phyloP scores from a whole-genome alignment of 1,140 invertebrate species.

The Drosophila triauraria region DNA sequence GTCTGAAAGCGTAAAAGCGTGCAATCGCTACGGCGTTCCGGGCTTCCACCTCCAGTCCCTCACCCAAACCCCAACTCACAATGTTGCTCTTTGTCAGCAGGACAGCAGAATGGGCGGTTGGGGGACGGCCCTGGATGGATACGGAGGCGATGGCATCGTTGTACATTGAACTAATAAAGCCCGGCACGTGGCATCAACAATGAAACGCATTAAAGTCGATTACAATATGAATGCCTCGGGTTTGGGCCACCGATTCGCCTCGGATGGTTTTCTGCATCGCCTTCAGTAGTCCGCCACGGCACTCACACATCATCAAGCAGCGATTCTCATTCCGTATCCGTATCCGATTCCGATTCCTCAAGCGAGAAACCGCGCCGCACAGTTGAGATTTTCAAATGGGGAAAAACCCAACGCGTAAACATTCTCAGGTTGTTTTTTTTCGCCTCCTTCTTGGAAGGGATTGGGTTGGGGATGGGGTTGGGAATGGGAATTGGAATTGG shows the following conservation, averaged over 20 bases:
- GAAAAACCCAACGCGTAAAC: slow-evolving; percentile 44
- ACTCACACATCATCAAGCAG: slow-evolving; percentile 57
- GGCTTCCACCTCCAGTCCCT: slow-evolving; percentile 26
- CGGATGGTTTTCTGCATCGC: slow-evolving; percentile 30
- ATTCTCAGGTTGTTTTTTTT: slow-evolving; percentile 32
- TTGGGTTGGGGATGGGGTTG: not conserved
- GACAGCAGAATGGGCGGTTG: slow-evolving; percentile 13
- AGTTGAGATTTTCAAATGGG: slow-evolving; percentile 16
- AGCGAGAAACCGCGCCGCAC: slow-evolving; percentile 50
- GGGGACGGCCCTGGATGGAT: slow-evolving; percentile 16
- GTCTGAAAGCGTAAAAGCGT: slow-evolving; percentile 85
- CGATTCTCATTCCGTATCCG: slow-evolving; percentile 10
- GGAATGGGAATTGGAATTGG: not conserved
- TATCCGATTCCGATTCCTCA: slow-evolving; percentile 29
- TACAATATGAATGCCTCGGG: slow-evolving; percentile 79
- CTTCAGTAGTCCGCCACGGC: slow-evolving; percentile 22
- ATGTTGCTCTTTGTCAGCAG: slow-evolving; percentile 58
- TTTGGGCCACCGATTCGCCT: slow-evolving; percentile 17
- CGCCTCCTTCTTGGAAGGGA: not conserved
- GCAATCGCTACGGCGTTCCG: slow-evolving; percentile 76
- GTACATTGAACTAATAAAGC: slow-evolving; percentile 85
- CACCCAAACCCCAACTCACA: slow-evolving; percentile 12
- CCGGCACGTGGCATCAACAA: slow-evolving; percentile 85
- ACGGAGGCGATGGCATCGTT: slow-evolving; percentile 70
- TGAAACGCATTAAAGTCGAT: slow-evolving; percentile 85